These are phyloP conservation scores for Bombus confusus DNA, from an alignment of 1,140 invertebrate species.

Conservation along the genomic window DNA sequence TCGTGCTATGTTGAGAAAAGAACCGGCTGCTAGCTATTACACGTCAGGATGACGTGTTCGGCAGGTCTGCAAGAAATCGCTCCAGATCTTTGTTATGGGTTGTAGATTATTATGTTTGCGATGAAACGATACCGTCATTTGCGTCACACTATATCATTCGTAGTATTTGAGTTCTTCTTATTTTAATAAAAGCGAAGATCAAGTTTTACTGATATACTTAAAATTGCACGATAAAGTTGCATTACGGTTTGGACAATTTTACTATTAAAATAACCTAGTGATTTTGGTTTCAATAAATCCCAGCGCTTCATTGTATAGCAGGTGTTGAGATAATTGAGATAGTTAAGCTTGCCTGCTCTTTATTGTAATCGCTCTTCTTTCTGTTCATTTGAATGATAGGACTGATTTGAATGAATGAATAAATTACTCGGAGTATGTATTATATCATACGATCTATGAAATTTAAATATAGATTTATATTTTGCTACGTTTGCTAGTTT, in stretches of 20 bases:
- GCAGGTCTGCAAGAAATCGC: not conserved
- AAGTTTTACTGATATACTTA: not conserved
- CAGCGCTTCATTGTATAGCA: too few relatives aligned
- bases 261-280: not conserved
- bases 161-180: not conserved
- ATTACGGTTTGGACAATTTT: not conserved
- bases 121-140: not conserved
- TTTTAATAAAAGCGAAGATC: not conserved
- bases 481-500: not conserved
- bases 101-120: not conserved
- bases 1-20: constrained; percentile 30
- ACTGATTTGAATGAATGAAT: too few relatives aligned
- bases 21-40: constrained; percentile 29
- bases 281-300: too few relatives aligned
- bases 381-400: too few relatives aligned
- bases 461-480: not conserved
- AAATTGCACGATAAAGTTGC: not conserved
- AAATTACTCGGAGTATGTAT: not conserved
- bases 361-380: too few relatives aligned
- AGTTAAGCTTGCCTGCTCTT: not conserved
- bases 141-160: not conserved
- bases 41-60: constrained; percentile 14
- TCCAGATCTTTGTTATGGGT: not conserved
- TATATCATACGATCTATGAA: not conserved
- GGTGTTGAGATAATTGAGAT: not conserved